phyloP scores from a whole-genome alignment of 1,140 invertebrate genomes.

The fruit fly (Drosophila melanogaster) region DNA sequence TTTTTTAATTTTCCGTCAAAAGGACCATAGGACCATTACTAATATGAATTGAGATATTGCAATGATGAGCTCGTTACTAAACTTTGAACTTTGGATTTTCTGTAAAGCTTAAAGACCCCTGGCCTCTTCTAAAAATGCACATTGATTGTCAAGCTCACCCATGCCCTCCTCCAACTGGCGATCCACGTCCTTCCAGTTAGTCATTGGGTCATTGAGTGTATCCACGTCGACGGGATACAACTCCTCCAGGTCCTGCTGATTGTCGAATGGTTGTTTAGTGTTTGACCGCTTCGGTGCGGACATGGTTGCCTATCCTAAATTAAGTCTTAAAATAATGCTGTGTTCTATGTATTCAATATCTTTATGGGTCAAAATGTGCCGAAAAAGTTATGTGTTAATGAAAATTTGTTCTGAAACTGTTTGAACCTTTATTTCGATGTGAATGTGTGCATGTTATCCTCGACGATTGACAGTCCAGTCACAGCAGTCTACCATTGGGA shows the following conservation, averaged over 20 bases:
- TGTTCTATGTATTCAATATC: background rate
- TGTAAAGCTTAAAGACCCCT: no score
- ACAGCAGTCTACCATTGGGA: background rate
- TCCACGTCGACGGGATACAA: background rate
- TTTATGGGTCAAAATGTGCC: background rate
- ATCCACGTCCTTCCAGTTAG: background rate
- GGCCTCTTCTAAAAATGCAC: no score
- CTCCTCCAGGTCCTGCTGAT: background rate
- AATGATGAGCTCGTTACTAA: no score
- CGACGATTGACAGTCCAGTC: background rate
- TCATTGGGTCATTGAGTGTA: background rate
- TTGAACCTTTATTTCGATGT: background rate
- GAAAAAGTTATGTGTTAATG: background rate
- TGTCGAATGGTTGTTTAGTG: background rate
- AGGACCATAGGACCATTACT: no score
- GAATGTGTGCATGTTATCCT: background rate
- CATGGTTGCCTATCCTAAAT: background rate
- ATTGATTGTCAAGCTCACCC: background rate
- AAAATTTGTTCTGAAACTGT: slow-evolving; percentile 1
- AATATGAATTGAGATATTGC: no score
- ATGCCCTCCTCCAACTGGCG: background rate
- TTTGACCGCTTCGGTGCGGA: no score
- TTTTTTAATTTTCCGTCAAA: no score
- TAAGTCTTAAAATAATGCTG: background rate
- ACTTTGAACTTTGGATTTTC: no score